Evolutionary conservation across 2,888 invertebrate genomes (phyloP).

Genomic region (Chymomyza fuscimana): DNA sequence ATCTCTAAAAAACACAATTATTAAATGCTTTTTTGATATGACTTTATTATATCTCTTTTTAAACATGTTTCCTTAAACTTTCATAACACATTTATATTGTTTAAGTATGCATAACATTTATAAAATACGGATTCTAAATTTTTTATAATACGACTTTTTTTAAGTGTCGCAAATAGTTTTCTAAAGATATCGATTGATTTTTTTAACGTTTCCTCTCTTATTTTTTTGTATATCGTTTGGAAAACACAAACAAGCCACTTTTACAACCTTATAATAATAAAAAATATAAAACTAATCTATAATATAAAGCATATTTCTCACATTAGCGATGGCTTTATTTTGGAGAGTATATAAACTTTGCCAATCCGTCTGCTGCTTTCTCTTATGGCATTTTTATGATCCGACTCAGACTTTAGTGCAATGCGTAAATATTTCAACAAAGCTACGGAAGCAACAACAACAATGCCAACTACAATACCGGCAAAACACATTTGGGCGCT

Average conservation of each 20-base stretch:
- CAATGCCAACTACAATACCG: slow-evolving; percentile 16
- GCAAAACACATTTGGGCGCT: slow-evolving; percentile 24
- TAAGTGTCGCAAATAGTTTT: no score
- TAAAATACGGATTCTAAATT: no score
- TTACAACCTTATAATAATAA: not conserved
- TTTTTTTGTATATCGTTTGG: no score
- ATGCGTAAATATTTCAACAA: slow-evolving; percentile 32
- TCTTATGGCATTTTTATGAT: not conserved
- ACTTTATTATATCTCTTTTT: no score
- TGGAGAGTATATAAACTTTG: not conserved
- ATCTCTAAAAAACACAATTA: no score
- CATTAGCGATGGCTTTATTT: not conserved
- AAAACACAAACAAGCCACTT: not conserved
- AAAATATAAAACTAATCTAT: not conserved
- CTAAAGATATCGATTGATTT: no score
- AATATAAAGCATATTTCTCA: not conserved
- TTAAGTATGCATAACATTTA: no score
- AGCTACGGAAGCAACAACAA: slow-evolving; percentile 5
- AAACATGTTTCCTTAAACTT: no score
- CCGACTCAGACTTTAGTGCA: slow-evolving; percentile 27
- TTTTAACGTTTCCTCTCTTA: no score
- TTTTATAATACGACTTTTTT: no score
- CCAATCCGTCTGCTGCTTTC: not conserved
- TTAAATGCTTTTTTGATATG: no score
- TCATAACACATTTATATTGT: no score